Percentiles rank a stretch among this genome's conserved stretches.
phyloP scores from a whole-genome alignment of 2,113 vertebrate genomes.

The Rhegmatorhina hoffmannsi region DNA sequence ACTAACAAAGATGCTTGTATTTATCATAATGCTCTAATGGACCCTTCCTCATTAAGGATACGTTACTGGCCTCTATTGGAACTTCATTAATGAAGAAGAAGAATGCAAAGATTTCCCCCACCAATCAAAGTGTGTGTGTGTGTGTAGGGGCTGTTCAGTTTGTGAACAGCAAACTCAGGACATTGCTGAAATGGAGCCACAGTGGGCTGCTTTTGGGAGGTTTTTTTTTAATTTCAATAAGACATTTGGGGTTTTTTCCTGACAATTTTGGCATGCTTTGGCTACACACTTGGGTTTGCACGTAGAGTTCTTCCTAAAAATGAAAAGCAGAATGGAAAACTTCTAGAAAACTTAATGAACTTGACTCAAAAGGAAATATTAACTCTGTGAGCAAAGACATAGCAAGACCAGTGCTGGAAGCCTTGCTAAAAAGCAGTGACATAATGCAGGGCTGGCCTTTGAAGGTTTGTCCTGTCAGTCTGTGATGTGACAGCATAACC shows the following conservation, averaged over 20 bases:
- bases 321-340: neutral
- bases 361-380: neutral
- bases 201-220: neutral
- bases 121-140: fast-evolving
- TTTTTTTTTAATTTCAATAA: neutral
- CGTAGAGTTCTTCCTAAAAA: neutral
- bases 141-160: neutral
- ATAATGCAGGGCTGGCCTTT: neutral
- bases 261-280: neutral
- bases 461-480: neutral
- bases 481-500: neutral
- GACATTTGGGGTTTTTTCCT: neutral
- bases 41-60: neutral
- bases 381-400: neutral
- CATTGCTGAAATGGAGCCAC: neutral
- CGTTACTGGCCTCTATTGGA: neutral
- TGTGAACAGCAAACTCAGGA: neutral
- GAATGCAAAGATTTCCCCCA: neutral
- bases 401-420: neutral
- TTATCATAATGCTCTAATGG: neutral
- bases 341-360: neutral
- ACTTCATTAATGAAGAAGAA: neutral
- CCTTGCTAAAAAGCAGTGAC: neutral
- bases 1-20: neutral
- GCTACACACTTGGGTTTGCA: neutral